These are phyloP conservation scores for Montipora capricornis DNA, from an alignment of 64 coral and sea anemone genomes.

Conservation along the genomic window DNA sequence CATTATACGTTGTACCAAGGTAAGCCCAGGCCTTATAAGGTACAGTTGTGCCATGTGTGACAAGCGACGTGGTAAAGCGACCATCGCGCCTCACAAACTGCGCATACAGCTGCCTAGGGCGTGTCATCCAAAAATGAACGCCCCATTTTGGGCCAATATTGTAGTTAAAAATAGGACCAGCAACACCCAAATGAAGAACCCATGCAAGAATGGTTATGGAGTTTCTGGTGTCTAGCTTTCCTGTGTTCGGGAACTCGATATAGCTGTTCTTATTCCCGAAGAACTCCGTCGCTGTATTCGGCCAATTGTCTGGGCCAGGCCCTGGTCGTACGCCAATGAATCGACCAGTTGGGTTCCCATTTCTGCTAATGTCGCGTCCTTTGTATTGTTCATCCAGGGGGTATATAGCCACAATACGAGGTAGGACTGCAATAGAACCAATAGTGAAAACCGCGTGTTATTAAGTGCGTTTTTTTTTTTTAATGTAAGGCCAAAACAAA, in stretches of 20 bases:
- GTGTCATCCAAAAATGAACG: constrained; percentile 68
- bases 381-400: constrained; percentile 48
- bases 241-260: constrained; percentile 58
- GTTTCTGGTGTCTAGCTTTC: constrained; percentile 42
- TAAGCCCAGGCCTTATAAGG: constrained; percentile 57
- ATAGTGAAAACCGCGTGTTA: neutral
- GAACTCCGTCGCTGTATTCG: constrained; percentile 46
- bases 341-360: constrained; percentile 45
- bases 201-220: constrained; percentile 71
- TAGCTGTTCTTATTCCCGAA: constrained; percentile 58
- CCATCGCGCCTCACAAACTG: constrained; percentile 72
- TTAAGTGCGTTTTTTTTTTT: neutral
- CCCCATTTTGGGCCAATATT: constrained; percentile 62
- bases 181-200: constrained; percentile 35
- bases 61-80: constrained; percentile 40
- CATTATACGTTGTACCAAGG: constrained; percentile 52
- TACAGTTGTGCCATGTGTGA: constrained; percentile 35
- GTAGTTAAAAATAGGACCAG: constrained; percentile 67
- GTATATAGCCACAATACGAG: constrained; percentile 65
- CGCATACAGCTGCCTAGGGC: constrained; percentile 29
- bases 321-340: constrained; percentile 20
- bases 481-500: neutral
- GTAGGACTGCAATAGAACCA: constrained; percentile 12
- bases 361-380: constrained; percentile 57
- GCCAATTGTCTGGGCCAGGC: constrained; percentile 46